A percentile compares a stretch with the other conserved stretches of the same genome.
Conservation (phyloP, 2,113 vertebrate species). For the Tyrannus savana region DNA sequence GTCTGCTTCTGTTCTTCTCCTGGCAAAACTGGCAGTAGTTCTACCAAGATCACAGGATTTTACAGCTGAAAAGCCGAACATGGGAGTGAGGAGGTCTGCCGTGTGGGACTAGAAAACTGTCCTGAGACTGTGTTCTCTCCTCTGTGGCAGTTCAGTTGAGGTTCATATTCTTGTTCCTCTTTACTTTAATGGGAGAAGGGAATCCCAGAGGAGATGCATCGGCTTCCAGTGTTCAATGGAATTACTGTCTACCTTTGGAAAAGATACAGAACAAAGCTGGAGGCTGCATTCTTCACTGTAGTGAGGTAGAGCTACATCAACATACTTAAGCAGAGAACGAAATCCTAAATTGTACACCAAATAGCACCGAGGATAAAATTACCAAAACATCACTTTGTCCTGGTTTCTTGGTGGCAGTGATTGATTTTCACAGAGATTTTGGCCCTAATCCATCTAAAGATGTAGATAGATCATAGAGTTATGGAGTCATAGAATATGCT, state of each 20-base stretch:
- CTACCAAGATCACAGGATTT: background rate
- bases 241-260: background rate
- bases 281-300: slow-evolving; percentile 36
- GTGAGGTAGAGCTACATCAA: background rate
- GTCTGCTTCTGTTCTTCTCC: background rate
- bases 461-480: background rate
- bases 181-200: background rate
- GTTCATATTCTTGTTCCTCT: background rate
- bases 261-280: background rate
- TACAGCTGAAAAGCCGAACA: background rate
- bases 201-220: background rate
- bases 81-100: background rate
- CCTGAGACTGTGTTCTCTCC: background rate
- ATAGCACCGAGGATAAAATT: background rate
- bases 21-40: slow-evolving; percentile 33
- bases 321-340: background rate
- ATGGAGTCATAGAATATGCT: background rate
- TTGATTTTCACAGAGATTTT: background rate
- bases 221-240: background rate
- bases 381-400: background rate
- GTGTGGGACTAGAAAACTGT: background rate
- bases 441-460: background rate
- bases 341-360: background rate
- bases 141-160: background rate
- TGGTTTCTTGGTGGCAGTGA: background rate